Conservation (phyloP, 1,140 invertebrate genomes). For the Cecropterus lyciades region DNA sequence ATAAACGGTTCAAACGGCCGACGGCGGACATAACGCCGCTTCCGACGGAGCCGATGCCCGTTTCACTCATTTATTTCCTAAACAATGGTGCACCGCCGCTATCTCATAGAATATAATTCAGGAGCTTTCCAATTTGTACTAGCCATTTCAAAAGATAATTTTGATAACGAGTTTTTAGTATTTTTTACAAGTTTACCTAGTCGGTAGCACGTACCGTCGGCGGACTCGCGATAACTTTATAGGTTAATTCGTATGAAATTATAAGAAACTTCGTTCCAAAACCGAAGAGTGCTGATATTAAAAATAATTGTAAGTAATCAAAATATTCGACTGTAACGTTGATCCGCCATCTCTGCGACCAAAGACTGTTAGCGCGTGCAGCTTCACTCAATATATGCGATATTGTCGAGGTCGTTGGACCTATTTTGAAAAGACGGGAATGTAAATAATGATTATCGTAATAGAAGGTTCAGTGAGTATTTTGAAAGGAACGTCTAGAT, state of each 20-base stretch:
- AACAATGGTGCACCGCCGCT: background rate
- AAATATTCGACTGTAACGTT: slow-evolving; percentile 1
- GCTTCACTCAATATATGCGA: background rate
- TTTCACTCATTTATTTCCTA: background rate
- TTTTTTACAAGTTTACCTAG: slow-evolving; percentile 49
- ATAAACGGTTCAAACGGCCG: too few species aligned
- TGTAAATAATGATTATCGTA: background rate
- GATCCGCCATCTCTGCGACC: background rate
- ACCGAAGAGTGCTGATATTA: background rate
- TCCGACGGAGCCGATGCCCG: background rate
- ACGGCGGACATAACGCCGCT: too few species aligned
- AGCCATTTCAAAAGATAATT: background rate
- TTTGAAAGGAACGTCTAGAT: background rate
- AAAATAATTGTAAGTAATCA: background rate
- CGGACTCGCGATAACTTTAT: slow-evolving; percentile 1
- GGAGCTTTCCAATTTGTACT: slow-evolving; percentile 13
- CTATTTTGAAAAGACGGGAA: background rate
- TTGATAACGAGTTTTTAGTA: slow-evolving; percentile 42
- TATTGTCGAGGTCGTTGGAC: background rate
- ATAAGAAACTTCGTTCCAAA: background rate
- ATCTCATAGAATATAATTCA: background rate
- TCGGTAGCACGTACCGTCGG: slow-evolving; percentile 42
- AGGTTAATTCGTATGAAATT: background rate
- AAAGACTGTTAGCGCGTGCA: background rate
- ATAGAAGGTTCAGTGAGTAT: background rate